Percentiles rank a stretch among this genome's conserved stretches.
Evolutionary conservation across 2,888 invertebrate genomes (phyloP).

Genomic region (Tiliacea citrago): DNA sequence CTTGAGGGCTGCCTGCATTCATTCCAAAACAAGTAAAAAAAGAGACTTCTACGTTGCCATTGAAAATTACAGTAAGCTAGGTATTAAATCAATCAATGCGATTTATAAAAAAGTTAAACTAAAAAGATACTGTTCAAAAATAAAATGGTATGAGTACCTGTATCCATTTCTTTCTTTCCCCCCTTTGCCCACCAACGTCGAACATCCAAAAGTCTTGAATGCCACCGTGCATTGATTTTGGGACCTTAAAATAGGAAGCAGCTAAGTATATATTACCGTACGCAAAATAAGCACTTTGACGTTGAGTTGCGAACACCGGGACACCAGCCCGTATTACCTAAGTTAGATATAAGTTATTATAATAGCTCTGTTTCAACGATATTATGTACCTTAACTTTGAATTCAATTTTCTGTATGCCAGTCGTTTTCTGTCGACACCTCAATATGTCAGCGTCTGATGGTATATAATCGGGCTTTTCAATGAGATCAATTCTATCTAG

Average conservation of each 20-base stretch:
- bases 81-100: too few species aligned
- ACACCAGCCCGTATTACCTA: too few species aligned
- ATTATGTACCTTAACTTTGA: constrained; percentile 90
- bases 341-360: too few species aligned
- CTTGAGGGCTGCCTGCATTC: background rate
- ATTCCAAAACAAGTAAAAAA: background rate
- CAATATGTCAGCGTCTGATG: constrained; percentile 94
- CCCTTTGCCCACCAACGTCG: constrained; percentile 96
- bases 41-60: background rate
- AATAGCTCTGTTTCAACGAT: too few species aligned
- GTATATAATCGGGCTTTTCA: constrained; percentile 92
- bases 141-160: constrained; percentile 82
- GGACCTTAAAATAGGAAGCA: constrained; percentile 82
- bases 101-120: too few species aligned
- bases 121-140: too few species aligned
- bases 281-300: too few species aligned
- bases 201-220: constrained; percentile 94
- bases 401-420: constrained; percentile 94
- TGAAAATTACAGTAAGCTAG: too few species aligned
- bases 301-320: too few species aligned
- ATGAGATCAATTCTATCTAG: constrained; percentile 93
- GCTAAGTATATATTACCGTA: too few species aligned
- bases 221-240: constrained; percentile 93
- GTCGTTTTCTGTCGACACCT: constrained; percentile 94
- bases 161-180: constrained; percentile 96